Conservation (phyloP, 2,888 invertebrate genomes). For the Sesia bembeciformis region DNA sequence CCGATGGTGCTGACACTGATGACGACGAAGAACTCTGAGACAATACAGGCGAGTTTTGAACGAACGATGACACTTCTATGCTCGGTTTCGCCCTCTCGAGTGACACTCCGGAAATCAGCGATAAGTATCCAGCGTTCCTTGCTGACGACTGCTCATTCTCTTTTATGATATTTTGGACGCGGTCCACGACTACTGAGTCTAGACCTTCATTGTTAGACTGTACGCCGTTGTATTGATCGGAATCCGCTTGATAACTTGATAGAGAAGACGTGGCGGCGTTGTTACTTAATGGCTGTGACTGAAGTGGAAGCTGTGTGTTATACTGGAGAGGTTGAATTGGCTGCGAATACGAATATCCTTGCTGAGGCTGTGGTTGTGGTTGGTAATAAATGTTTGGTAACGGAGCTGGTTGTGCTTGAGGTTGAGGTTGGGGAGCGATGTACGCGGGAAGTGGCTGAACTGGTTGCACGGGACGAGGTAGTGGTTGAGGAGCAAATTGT, state of each 20-base stretch:
- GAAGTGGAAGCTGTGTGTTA: constrained; percentile 21
- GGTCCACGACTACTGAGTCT: constrained; percentile 45
- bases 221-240: constrained; percentile 38
- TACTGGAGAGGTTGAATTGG: constrained; percentile 12
- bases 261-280: constrained; percentile 20
- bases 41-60: constrained; percentile 39
- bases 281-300: constrained; percentile 22
- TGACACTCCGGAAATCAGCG: constrained; percentile 56
- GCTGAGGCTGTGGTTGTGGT: constrained; percentile 9
- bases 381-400: background rate
- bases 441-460: constrained; percentile 8
- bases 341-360: constrained; percentile 20
- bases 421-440: constrained; percentile 7
- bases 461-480: constrained; percentile 5
- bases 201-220: constrained; percentile 38
- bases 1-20: constrained; percentile 3
- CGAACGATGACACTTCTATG: constrained; percentile 57
- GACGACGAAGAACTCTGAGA: constrained; percentile 9
- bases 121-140: constrained; percentile 47
- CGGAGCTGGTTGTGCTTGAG: constrained; percentile 3
- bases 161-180: constrained; percentile 51
- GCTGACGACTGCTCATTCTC: constrained; percentile 57
- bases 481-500: constrained; percentile 3
- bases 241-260: constrained; percentile 57
- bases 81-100: constrained; percentile 55